Evolutionary conservation across 2,888 invertebrate species (phyloP), one percentile per base, ranked within the genome.

Genomic region (Temnothorax ravouxi): DNA sequence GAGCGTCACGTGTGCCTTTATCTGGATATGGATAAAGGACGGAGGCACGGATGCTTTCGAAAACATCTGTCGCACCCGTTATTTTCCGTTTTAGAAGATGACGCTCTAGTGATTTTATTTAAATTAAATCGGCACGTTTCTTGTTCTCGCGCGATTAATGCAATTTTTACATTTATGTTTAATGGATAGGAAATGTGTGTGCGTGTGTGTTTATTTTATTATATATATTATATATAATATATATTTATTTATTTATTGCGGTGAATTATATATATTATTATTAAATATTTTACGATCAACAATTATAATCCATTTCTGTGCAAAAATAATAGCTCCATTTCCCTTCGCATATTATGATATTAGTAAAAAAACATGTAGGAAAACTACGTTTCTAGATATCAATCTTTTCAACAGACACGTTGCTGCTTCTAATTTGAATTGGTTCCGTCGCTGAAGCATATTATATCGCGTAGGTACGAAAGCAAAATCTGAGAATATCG

Each of bases 401-500:
- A 76, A 0, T 18, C 13, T 50, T 64, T 5, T 5, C 2, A 38
- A 25, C 29, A 13, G 13, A 54, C 2, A 34, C 50, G 15, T 29
- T 15, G 52, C 41, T 18, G 71, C 71, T 59, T 77, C 71, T 59
- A 88, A 84, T 85, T 85, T 50, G 38, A 50, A 84, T 67, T 90
- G 86, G 79, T 85, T 88, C 83, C 69, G 83, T 56, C 84, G 82
- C 82, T 87, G 72, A 59, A 77, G 71, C 47, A 84, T 84, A 86
- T 88, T 87, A 54, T 84, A 81, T 82, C 85, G 84, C 82, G 64
- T 64, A 80, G 69, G 54, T 75, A 75, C 64, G 85, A 66, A 80
- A 69, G 54, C 76, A 54, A 75, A 85, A 87, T 79, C 83, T 77
- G 75, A 85, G 88, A 90, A 90, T 90, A 92, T 91, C 86, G 91